These are phyloP conservation scores for Amblyopsis hoosieri DNA, from an alignment of 2,797 vertebrate genomes.

Conservation along the genomic window DNA sequence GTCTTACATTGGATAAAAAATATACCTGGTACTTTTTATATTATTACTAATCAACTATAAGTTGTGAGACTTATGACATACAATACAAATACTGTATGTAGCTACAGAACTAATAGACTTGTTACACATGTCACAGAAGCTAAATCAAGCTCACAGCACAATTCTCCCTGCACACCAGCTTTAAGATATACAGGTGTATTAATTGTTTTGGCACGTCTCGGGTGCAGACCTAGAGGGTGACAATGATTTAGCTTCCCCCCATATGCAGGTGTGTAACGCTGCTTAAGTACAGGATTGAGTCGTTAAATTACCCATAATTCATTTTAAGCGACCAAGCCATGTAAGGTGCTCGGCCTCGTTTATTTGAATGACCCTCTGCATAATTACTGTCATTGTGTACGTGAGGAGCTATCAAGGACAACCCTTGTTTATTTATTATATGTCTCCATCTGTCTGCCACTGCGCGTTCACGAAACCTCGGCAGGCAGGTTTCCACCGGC, in stretches of 20 bases:
- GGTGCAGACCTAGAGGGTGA: slow-evolving; percentile 23
- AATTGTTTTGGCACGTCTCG: slow-evolving; percentile 10
- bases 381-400: slow-evolving; percentile 71
- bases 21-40: background rate
- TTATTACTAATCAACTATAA: background rate
- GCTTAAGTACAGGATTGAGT: slow-evolving; percentile 55
- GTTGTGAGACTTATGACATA: background rate
- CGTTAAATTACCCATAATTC: slow-evolving; percentile 68
- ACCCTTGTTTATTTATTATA: slow-evolving; percentile 1
- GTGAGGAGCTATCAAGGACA: slow-evolving; percentile 26
- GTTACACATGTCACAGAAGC: background rate
- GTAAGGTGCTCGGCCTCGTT: slow-evolving; percentile 58
- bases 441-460: no score
- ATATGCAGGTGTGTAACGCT: background rate
- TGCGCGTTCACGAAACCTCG: slow-evolving; percentile 19
- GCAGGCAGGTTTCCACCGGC: slow-evolving; percentile 46
- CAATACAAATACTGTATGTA: background rate
- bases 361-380: slow-evolving; percentile 69
- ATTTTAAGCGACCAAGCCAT: slow-evolving; percentile 28
- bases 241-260: background rate
- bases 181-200: background rate
- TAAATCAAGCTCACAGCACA: background rate
- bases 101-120: background rate
- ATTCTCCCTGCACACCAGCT: background rate
- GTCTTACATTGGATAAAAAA: no score